A percentile compares a stretch with the other conserved stretches of the same genome.
Conservation (phyloP, 1,140 invertebrate genomes). For the Tetramorium parvispinum region DNA sequence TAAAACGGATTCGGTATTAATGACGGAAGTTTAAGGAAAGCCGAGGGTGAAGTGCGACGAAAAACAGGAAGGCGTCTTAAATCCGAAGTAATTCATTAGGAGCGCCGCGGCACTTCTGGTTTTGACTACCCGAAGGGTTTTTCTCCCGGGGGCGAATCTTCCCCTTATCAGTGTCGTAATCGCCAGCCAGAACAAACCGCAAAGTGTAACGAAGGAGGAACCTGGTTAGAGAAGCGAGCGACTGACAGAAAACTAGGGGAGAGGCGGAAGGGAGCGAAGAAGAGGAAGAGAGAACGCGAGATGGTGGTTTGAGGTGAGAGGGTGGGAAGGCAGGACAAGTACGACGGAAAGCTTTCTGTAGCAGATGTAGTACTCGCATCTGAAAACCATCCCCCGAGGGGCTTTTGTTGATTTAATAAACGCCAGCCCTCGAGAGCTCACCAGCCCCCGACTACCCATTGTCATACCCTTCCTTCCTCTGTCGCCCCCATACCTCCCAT, state of each 20-base stretch:
- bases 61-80: slow-evolving; percentile 21
- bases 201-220: slow-evolving; percentile 51
- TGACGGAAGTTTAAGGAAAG: not conserved
- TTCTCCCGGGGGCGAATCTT: slow-evolving; percentile 30
- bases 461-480: slow-evolving; percentile 58
- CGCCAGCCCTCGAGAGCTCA: slow-evolving; percentile 70
- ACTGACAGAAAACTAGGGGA: not conserved
- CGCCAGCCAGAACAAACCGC: slow-evolving; percentile 47
- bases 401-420: slow-evolving; percentile 80
- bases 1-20: slow-evolving; percentile 9
- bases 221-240: slow-evolving; percentile 8
- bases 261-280: slow-evolving; percentile 1
- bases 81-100: slow-evolving; percentile 50
- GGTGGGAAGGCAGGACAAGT: slow-evolving; percentile 28
- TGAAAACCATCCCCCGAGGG: slow-evolving; percentile 71
- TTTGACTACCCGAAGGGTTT: slow-evolving; percentile 27
- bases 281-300: slow-evolving; percentile 27
- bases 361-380: slow-evolving; percentile 74
- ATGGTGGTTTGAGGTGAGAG: not conserved
- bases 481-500: not conserved
- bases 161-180: slow-evolving; percentile 61
- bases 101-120: slow-evolving; percentile 40
- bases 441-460: slow-evolving; percentile 71
- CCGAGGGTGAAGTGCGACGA: not conserved
- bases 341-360: slow-evolving; percentile 75